Evolutionary conservation across 2,113 vertebrate genomes (phyloP), one percentile per base, ranked within the genome.

Genomic region (Periophthalmodon schlosseri): DNA sequence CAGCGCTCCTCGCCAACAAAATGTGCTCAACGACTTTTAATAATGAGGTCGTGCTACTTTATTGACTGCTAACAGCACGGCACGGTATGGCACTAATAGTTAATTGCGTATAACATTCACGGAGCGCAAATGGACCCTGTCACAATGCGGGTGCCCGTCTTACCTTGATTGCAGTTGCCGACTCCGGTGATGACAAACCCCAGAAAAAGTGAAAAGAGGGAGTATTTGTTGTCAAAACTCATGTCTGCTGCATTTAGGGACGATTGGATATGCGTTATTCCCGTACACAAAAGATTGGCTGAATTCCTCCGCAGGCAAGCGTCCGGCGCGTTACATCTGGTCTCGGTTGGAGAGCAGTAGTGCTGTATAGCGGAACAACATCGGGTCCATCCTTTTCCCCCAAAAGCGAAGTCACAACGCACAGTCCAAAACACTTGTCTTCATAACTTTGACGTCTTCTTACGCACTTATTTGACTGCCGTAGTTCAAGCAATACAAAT

Each of bases 121-220:
- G 28, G n/a, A 21, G 44, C 11, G 11, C 46, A 49, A 24, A 46
- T 2, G 61, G 33, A 33, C 20, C 28, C n/a, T n/a, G 2, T 15
- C 24, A 68, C 74, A 34, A 46, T 12, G 24, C 16, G 58, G 10
- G 33, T 11, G 18, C 16, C 8, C 34, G 16, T 8, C 90, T 91
- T 82, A 94, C 93, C 93, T 90, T 94, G 91, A 80, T 93, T 93
- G 70, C 90, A 87, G 50, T 60, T 77, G 72, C 81, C 75, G 73
- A 79, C 70, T 63, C 85, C 74, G 50, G 73, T 76, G 83, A 90
- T 70, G 71, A 82, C 68, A 84, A 87, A 80, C 85, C 91, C 87
- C 36, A 91, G 82, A 84, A 87, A 84, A 75, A 93, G 72, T 77
- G 84, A 83, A 74, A 88, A 57, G 61, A 91, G 78, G 73, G 77